phyloP scores from a whole-genome alignment of 2,888 invertebrate species.

The Phytoseiulus persimilis region DNA sequence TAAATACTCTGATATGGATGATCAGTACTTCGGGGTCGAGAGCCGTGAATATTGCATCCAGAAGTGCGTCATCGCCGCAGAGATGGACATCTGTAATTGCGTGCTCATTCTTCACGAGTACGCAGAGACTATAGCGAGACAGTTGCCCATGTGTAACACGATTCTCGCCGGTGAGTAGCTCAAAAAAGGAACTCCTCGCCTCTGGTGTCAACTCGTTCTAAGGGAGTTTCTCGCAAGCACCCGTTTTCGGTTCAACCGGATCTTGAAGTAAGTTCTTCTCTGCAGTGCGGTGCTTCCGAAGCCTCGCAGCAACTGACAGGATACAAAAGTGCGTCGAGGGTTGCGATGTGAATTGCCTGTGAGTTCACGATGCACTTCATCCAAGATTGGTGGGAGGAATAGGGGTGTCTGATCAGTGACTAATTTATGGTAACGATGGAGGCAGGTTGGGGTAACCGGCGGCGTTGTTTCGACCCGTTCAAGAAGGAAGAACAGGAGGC shows the following conservation, averaged over 20 bases:
- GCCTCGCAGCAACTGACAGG: background rate
- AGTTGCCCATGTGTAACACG: background rate
- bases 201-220: too few relatives aligned
- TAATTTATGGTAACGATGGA: too few relatives aligned
- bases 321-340: background rate
- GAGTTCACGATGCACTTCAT: background rate
- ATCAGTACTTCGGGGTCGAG: slow-evolving; percentile 10
- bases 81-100: slow-evolving; percentile 11
- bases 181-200: too few relatives aligned
- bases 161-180: background rate
- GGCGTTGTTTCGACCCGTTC: too few relatives aligned
- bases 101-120: slow-evolving; percentile 15
- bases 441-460: too few relatives aligned
- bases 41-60: slow-evolving; percentile 11
- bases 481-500: too few relatives aligned
- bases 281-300: background rate
- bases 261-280: too few relatives aligned
- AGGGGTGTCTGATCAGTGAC: too few relatives aligned
- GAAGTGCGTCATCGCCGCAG: background rate
- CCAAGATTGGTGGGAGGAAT: too few relatives aligned
- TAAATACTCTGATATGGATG: background rate
- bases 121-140: background rate
- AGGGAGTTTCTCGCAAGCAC: too few relatives aligned
- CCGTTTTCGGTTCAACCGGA: too few relatives aligned
- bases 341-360: background rate